Evolutionary conservation across 2,888 invertebrate species (phyloP).

Genomic region (Pristionchus exspectatus): DNA sequence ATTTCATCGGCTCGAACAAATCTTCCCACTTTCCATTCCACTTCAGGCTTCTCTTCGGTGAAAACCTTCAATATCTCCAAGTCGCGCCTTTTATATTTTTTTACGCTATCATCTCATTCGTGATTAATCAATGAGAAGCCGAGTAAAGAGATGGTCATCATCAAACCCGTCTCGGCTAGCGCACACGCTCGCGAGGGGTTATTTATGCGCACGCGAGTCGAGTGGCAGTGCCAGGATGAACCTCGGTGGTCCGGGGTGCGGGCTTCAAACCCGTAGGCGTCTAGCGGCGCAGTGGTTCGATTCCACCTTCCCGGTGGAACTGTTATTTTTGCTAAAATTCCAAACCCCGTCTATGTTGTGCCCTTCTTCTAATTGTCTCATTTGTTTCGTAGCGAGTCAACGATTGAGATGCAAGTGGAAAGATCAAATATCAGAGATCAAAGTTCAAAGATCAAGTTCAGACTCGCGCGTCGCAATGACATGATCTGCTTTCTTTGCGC

Average conservation of each 20-base stretch:
- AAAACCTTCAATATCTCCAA: not conserved
- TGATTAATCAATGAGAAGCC: no score
- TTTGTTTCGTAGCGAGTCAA: no score
- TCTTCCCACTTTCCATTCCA: no score
- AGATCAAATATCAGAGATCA: no score
- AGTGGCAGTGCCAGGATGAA: slow-evolving; percentile 81
- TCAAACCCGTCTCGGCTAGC: slow-evolving; percentile 60
- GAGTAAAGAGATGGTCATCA: not conserved
- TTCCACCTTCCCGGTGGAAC: slow-evolving; percentile 88
- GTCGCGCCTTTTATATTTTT: not conserved
- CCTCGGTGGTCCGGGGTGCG: slow-evolving; percentile 89
- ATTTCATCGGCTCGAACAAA: no score
- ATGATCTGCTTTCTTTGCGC: slow-evolving; percentile 48
- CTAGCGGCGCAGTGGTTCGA: slow-evolving; percentile 89
- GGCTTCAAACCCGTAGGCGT: slow-evolving; percentile 91
- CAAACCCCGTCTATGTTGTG: no score
- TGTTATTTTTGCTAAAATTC: not conserved
- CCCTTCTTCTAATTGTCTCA: no score
- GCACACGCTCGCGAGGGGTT: slow-evolving; percentile 49
- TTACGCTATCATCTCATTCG: no score
- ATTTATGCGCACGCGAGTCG: slow-evolving; percentile 56
- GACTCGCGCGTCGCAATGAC: not conserved
- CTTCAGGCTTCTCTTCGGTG: no score
- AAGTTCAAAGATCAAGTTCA: not conserved
- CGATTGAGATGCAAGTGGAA: no score